Evolutionary conservation across 2,888 invertebrate genomes (phyloP), one percentile per base, ranked within the genome.

Genomic region (Cephus pulcher): DNA sequence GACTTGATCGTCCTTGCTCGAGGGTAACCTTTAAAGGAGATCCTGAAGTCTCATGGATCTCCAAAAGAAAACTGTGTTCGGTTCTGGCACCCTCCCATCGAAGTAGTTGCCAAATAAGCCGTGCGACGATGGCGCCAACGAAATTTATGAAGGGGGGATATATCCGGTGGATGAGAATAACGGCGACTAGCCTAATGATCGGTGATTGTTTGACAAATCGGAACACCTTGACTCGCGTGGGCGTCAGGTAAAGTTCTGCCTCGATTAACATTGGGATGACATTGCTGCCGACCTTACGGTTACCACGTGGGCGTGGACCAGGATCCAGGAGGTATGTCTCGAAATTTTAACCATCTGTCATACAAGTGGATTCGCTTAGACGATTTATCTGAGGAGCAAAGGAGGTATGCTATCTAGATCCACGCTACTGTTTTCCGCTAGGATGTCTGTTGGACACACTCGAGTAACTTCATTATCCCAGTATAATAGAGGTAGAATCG

Each of bases 291-390:
- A 83, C 82, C 79, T 82, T 75, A 74, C 37, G 70, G 71, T 68
- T 9, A 15, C 34, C 34, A 86, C 84, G 87, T 88, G 86, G 81
- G 87, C 91, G 89, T 88, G 91, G 91, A 91, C 92, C 92, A 85
- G 92, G 92, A 88, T 92, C 92, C 86, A 91, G 89, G 89, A 91
- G 93, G 83, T 92, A 92, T 86, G 92, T 93, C 86, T 92, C 92
- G 79, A 69, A 81, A 83, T 76, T 75, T 77, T 34, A 76, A 74
- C 69, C 76, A 73, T 75, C 73, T 56, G 70, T 74, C 76, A 76
- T 37, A 32, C 71, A 71, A 76, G 74, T n/a, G 69, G 75, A 78
- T 70, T 75, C 69, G 73, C 71, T 37, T 35, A 76, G 70, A 71
- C 32, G 70, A 74, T 77, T 77, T 35, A 68, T 74, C 74, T 74